Base-by-base conservation (phyloP, 2,888 invertebrate species). In the Peribatodes rhomboidaria region DNA sequence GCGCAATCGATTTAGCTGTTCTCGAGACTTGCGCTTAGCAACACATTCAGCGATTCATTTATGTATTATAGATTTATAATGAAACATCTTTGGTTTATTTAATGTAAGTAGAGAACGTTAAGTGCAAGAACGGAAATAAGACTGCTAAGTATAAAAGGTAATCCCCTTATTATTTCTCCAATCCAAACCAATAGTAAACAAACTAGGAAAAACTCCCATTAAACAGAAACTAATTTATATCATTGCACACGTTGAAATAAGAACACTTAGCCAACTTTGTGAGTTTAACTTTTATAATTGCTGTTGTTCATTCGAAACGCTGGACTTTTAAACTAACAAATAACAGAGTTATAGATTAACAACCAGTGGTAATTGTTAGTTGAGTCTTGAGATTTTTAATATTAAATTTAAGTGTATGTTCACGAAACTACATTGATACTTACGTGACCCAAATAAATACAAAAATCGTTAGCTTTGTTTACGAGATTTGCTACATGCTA, bases 271-370 rank as follows among this genome's bases (percentile, higher is more conserved):
- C 58, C 18, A 80, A 80, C 74, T 76, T 78, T 65, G 66, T 71
- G 73, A 73, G 73, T 77, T 75, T 72, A 76, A 77, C 68, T 79
- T 79, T 73, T 72, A 72, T 75, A 78, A 77, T 78, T 77, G 72
- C 75, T 68, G 67, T 75, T 80, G 75, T 75, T 75, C 71, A 75
- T 73, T 74, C 69, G 59, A 69, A 60, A 49, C 47, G 47, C 41
- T 55, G 49, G 47, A 55, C 55, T 66, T 64, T 65, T 52, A 59
- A 68, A 58, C 58, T 50, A 50, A 31, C 61, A 57, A 61, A 61
- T 52, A 47, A 55, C 39, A 37, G 39, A 60, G 44, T 13, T 59
- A 54, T 53, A n/a, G 53, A 53, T 47, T 31, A 47, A 22, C 22
- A 20, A 16, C 11, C 7, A 35, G 18, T 14, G 22, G 44, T 8